A percentile compares a stretch with the other conserved stretches of the same genome.
Conservation (phyloP, 2,888 invertebrate species). For the Leptogaster cylindrica region DNA sequence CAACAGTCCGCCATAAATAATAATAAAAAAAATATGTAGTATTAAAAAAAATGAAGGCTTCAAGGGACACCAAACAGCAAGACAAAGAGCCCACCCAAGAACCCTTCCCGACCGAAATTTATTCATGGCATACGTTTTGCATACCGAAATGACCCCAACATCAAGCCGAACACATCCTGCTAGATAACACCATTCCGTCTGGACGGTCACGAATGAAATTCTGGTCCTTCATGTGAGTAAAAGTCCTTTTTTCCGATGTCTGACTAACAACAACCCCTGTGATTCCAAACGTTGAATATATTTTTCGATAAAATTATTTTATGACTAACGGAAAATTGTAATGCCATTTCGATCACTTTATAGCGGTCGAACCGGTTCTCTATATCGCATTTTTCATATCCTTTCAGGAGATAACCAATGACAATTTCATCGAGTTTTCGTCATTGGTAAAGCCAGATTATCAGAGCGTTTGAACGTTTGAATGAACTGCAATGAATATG, state of each 20-base stretch:
- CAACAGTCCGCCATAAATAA: constrained; percentile 46
- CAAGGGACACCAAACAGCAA: constrained; percentile 24
- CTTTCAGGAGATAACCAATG: constrained; percentile 12
- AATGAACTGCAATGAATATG: no score
- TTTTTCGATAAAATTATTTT: constrained; percentile 46
- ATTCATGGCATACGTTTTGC: constrained; percentile 48
- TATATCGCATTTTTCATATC: constrained; percentile 30
- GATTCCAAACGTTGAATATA: constrained; percentile 23
- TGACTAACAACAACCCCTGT: background rate
- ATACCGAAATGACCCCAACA: constrained; percentile 46
- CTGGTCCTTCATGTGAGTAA: constrained; percentile 32
- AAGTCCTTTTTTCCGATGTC: constrained; percentile 23
- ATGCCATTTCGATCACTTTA: constrained; percentile 44
- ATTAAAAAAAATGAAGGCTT: constrained; percentile 24
- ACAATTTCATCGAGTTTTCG: constrained; percentile 25
- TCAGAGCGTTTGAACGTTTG: background rate
- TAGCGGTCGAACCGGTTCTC: constrained; percentile 39
- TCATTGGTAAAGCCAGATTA: constrained; percentile 9
- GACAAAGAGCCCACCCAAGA: constrained; percentile 41
- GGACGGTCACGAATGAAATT: background rate
- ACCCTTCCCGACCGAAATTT: constrained; percentile 46
- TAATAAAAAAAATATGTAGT: no score
- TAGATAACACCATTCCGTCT: constrained; percentile 34
- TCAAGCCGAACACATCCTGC: constrained; percentile 17
- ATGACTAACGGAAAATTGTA: constrained; percentile 44